These are phyloP conservation scores for Amphipyra tragopoginis DNA, from an alignment of 2,888 invertebrate species.

Conservation along the genomic window DNA sequence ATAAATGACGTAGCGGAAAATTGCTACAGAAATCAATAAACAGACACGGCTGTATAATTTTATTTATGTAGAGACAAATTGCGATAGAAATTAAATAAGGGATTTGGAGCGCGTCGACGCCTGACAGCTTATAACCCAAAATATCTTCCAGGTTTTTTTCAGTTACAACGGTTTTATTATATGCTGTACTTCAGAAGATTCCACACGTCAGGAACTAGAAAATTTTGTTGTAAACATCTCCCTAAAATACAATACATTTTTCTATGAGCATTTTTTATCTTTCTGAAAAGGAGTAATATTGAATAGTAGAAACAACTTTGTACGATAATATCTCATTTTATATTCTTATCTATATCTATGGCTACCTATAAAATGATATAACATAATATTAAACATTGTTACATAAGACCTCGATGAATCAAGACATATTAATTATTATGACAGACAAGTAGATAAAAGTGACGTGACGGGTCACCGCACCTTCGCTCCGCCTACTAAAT, in stretches of 20 bases:
- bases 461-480: constrained; percentile 41
- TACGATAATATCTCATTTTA: too few relatives aligned
- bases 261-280: too few relatives aligned
- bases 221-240: too few relatives aligned
- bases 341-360: too few relatives aligned
- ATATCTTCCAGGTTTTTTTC: constrained; percentile 5
- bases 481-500: constrained; percentile 43
- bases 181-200: not conserved
- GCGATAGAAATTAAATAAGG: constrained; percentile 45
- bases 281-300: too few relatives aligned
- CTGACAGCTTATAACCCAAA: constrained; percentile 38
- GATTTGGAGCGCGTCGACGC: constrained; percentile 28
- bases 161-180: not conserved
- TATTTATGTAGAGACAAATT: constrained; percentile 41
- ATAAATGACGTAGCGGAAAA: constrained; percentile 32
- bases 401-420: not conserved
- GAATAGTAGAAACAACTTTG: too few relatives aligned
- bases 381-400: not conserved
- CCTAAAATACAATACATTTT: too few relatives aligned
- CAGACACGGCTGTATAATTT: constrained; percentile 23
- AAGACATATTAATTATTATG: constrained; percentile 39
- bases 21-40: constrained; percentile 38
- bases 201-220: not conserved
- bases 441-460: constrained; percentile 38
- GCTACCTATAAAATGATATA: not conserved